Base-by-base conservation (phyloP, 1,140 invertebrate genomes). In the Apocrypta bakeri region DNA sequence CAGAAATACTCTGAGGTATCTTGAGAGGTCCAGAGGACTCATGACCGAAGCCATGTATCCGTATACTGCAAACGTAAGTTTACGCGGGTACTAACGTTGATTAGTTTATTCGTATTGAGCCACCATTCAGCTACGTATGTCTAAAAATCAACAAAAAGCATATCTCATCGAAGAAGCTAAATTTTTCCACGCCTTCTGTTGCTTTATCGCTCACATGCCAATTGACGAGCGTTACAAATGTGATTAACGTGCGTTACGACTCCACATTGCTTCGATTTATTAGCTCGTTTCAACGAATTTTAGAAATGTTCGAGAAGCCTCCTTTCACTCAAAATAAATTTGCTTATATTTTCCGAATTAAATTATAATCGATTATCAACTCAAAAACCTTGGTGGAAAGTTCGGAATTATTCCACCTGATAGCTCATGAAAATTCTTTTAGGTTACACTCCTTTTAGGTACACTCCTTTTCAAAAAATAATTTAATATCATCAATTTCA, bases 1-100 rank as follows among this genome's bases (percentile, higher is more conserved):
- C 2, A 92, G 94, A 80, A 96, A 95, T 63, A 95, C 96, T 0
- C 86, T 96, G 11, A 92, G 90, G 78, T 96, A 97, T 89, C 90
- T 96, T 4, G 93, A 96, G 84, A 91, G 90, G 81, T 88, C 90
- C 1, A 93, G 93, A 9, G 96, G 96, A 12, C 90, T 96, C 1
- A 95, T 95, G 93, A 86, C 92, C 31, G 93, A 94, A 74, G 85
- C 84, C 0, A 90, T 93, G 71, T 97, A 97, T 87, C 95, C 95
- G 31, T 96, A 96, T 86, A 90, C 88, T 33, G 94, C 93, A 12
- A 92, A 93, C 92, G 95, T 96, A 93, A 84, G 79, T 25, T 17
- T 3, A 72, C 0, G 2, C 2, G 25, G 8, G 69, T 14, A 0
- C 2, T 71, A n/a, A n/a, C 0, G 7, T 27, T 37, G 33, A 37